These are phyloP conservation scores for Drosophila obscura DNA, from an alignment of 1,140 invertebrate genomes.

Conservation along the genomic window DNA sequence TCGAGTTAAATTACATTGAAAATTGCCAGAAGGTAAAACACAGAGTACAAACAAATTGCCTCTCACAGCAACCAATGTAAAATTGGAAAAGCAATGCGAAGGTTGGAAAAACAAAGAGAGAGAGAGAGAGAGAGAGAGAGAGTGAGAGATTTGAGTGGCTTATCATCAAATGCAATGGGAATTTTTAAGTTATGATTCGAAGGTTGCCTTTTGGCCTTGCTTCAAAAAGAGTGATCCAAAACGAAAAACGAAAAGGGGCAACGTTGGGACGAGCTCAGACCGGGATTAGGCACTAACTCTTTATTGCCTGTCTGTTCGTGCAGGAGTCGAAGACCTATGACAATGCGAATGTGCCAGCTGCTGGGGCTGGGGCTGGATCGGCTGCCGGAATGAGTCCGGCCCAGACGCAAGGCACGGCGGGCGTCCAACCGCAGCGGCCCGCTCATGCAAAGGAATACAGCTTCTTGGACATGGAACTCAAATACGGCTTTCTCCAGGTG, in stretches of 20 bases:
- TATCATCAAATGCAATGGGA: conserved; percentile 49
- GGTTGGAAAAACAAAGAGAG: conserved; percentile 2
- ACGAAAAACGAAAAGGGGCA: background rate
- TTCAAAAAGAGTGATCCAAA: background rate
- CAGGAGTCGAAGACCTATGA: conserved; percentile 82
- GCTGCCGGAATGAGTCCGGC: conserved; percentile 23
- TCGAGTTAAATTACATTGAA: conserved; percentile 78
- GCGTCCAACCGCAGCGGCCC: conserved; percentile 72
- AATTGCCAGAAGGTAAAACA: conserved; percentile 57
- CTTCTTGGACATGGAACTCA: conserved; percentile 95
- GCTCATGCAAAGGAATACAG: conserved; percentile 90
- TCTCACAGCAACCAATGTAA: conserved; percentile 47
- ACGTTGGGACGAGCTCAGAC: conserved; percentile 24
- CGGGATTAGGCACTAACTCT: conserved; percentile 39
- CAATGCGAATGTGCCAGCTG: conserved; percentile 57
- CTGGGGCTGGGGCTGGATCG: conserved; percentile 24
- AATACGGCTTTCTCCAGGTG: conserved; percentile 96
- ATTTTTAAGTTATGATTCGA: conserved; percentile 30
- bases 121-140: conserved; percentile 10
- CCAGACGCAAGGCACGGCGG: conserved; percentile 63
- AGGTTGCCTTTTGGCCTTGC: background rate
- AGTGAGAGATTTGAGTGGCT: conserved; percentile 41
- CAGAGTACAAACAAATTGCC: conserved; percentile 52
- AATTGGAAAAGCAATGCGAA: conserved; percentile 31
- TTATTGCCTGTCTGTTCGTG: conserved; percentile 37